Evolutionary conservation across 2,888 invertebrate genomes (phyloP), one percentile per base, ranked within the genome.

Genomic region (Polyommatus icarus): DNA sequence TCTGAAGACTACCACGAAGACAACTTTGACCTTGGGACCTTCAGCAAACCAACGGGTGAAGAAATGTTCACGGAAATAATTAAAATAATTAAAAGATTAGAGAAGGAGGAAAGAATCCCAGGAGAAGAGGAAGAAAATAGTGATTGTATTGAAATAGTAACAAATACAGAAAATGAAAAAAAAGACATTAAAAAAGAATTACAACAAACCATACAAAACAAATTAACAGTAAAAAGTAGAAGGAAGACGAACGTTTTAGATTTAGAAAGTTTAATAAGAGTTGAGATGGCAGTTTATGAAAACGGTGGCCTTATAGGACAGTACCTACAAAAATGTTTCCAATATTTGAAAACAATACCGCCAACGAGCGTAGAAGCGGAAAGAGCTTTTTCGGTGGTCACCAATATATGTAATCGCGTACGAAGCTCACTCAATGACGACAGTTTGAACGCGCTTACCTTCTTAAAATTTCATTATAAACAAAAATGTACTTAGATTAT

Each of bases 21-120:
- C 54, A 54, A 54, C 54, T 54, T 54, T 54, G 54, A 54, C 54
- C 54, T 54, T 54, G 54, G 54, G 54, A 54, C 54, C 54, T 54
- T 54, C 54, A n/a, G 54, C 54, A 54, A 54, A 54, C 54, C 54
- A 54, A 54, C 54, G 54, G 54, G 54, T 54, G 54, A 54, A 54
- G 54, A 54, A 54, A 54, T 54, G 54, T 54, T 54, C 54, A 54
- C 54, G 54, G 54, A 36, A 36, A 36, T 36, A 36, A 36, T 36
- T 36, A 36, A 54, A 54, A 54, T 54, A 54, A 54, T 54, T 54
- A 54, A 54, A 54, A 54, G 54, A 54, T 54, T 54, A 54, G 54
- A 54, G 54, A 54, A 54, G 54, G 18, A 54, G 54, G 54, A 54
- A 54, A 54, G 54, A 54, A 54, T 54, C 54, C 54, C 54, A 54